These are phyloP conservation scores for Leptinotarsa undecemlineata DNA, from an alignment of 1,140 invertebrate genomes.

Conservation along the genomic window DNA sequence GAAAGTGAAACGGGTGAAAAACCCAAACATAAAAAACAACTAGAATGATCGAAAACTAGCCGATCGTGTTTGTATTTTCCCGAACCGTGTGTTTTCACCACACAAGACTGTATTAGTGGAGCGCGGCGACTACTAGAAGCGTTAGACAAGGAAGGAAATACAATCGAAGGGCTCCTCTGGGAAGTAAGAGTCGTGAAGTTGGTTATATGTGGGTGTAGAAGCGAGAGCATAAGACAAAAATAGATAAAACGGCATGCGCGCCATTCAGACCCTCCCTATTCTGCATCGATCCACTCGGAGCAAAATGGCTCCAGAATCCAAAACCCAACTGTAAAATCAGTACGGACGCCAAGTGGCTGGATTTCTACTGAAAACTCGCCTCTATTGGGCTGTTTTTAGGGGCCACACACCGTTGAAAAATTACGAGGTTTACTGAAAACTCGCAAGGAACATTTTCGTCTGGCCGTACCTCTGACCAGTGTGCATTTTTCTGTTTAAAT, in stretches of 20 bases:
- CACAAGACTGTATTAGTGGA: constrained; percentile 22
- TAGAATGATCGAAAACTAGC: background rate
- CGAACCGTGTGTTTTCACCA: background rate
- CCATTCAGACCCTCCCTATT: constrained; percentile 51
- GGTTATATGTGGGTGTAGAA: constrained; percentile 45
- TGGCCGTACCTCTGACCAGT: constrained; percentile 34
- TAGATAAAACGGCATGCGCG: constrained; percentile 56
- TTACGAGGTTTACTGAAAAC: constrained; percentile 49
- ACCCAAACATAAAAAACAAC: constrained; percentile 10
- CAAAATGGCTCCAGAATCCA: constrained; percentile 55
- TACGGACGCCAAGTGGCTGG: constrained; percentile 44
- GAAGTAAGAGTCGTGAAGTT: constrained; percentile 48
- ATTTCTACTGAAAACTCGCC: constrained; percentile 44
- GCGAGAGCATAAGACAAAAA: constrained; percentile 54
- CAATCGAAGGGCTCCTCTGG: constrained; percentile 18
- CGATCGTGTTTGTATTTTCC: constrained; percentile 16
- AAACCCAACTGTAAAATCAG: constrained; percentile 53
- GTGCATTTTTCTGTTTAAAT: constrained; percentile 54
- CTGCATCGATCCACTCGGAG: constrained; percentile 53
- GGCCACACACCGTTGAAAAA: constrained; percentile 51
- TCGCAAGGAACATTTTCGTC: constrained; percentile 49
- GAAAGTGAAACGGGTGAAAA: constrained; percentile 26
- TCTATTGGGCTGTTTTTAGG: constrained; percentile 50
- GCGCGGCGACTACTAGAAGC: constrained; percentile 12
- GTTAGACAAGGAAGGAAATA: constrained; percentile 16